phyloP scores from a whole-genome alignment of 2,113 vertebrate genomes.

The Hydrochoerus hydrochaeris region DNA sequence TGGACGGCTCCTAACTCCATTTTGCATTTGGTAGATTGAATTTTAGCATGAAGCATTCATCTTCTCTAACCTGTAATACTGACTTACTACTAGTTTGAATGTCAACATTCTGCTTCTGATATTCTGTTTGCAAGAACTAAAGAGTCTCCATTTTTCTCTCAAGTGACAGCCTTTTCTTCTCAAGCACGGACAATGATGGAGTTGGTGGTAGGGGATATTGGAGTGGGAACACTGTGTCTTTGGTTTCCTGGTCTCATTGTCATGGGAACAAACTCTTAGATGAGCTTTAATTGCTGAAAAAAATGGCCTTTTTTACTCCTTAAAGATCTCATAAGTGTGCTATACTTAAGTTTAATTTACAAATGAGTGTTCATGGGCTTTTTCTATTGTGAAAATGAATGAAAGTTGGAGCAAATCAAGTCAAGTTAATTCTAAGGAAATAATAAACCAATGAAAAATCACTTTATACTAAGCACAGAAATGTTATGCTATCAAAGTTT shows the following conservation, averaged over 20 bases:
- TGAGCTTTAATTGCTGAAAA: background rate
- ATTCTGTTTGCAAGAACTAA: background rate
- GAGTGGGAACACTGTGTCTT: background rate
- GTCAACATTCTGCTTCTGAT: background rate
- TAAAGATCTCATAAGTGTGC: background rate
- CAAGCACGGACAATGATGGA: background rate
- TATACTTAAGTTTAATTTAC: conserved; percentile 6
- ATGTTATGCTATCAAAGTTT: conserved; percentile 6
- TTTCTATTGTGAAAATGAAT: conserved; percentile 37
- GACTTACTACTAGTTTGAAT: background rate
- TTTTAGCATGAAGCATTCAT: conserved; percentile 19
- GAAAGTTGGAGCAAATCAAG: conserved; percentile 25
- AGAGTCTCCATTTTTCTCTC: background rate
- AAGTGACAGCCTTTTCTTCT: background rate
- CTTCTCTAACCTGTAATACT: background rate
- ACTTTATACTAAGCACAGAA: background rate
- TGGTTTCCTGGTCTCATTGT: background rate
- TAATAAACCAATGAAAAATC: conserved; percentile 10
- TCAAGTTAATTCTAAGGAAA: conserved; percentile 36
- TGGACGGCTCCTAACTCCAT: background rate
- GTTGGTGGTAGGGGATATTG: background rate
- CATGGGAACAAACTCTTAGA: background rate
- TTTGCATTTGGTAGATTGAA: background rate
- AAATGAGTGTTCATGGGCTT: background rate
- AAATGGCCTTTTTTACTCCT: background rate